Conservation (phyloP, 1,140 invertebrate genomes). For the Dinoponera quadriceps region DNA sequence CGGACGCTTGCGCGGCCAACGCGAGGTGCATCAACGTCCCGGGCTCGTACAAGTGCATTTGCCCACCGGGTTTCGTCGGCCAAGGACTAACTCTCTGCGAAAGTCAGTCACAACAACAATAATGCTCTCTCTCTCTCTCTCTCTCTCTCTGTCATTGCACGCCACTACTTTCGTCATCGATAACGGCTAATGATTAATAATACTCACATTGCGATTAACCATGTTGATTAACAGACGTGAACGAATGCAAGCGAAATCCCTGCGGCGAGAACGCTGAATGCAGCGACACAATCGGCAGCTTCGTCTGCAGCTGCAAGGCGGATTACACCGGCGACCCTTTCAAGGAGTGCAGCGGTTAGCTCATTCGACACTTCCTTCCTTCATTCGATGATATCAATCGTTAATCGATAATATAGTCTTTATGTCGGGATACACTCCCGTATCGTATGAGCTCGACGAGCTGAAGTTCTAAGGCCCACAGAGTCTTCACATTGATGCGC, state of each 20-base stretch:
- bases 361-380: constrained; percentile 50
- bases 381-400: too few relatives aligned
- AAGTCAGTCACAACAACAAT: constrained; percentile 89
- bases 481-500: too few relatives aligned
- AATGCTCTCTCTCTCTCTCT: constrained; percentile 10
- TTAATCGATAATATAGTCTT: constrained; percentile 12
- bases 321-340: constrained; percentile 95
- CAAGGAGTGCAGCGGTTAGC: constrained; percentile 90
- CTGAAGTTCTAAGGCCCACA: not conserved
- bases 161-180: not conserved
- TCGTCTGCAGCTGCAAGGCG: constrained; percentile 92
- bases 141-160: constrained; percentile 4
- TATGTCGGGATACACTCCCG: too few relatives aligned
- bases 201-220: constrained; percentile 73
- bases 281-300: constrained; percentile 94
- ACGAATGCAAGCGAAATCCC: constrained; percentile 94
- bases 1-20: constrained; percentile 89
- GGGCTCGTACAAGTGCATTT: constrained; percentile 91
- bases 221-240: constrained; percentile 90
- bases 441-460: not conserved
- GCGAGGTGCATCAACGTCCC: constrained; percentile 91
- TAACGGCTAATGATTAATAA: constrained; percentile 59
- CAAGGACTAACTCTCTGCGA: constrained; percentile 90
- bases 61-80: constrained; percentile 90
- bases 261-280: constrained; percentile 95